Base-by-base conservation (phyloP, 35 echinoderm and acorn worm species). In the Anneissia japonica region DNA sequence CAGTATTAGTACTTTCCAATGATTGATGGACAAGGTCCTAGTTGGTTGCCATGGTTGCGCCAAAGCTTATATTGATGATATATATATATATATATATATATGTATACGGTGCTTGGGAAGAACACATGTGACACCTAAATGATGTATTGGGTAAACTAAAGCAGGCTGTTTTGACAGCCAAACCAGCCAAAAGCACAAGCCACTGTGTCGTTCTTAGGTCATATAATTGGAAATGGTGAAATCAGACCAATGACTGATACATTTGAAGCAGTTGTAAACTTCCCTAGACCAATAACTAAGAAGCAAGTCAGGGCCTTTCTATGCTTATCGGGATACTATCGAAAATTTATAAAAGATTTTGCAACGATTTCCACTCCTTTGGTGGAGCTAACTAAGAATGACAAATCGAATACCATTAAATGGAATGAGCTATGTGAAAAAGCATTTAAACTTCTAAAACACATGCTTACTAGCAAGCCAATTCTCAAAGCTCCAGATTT, bases 31-130 rank as follows among this genome's bases (percentile, higher is more conserved):
- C 23, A 33, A 75, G 9, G 73, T 75, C 9, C 73, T 75, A 33
- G 73, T 7, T 32, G 40, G 31, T 30, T 32, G 26, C 31, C 73
- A 32, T 75, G 73, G 31, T 7, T 43, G 14, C 40, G 40, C 40
- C 40, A 32, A 26, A 23, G 73, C 73, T 30, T 75, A 75, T 75
- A 75, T 75, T 75, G 73, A 75, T 75, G 73, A 75, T 75, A 75
- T 75, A 32, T 75, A 6, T 75, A 32, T 30, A 9, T 32, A n/a
- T 30, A 75, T 4, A 4, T 4, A 32, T 4, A 75, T n/a, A n/a
- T n/a, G n/a, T n/a, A n/a, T n/a, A n/a, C n/a, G n/a, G n/a, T n/a
- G n/a, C 73, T 30, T 75, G 73, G 73, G 73, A 75, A 26, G 73
- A 75, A n/a, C 73, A 75, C 31, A 4, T 75, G 3, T 9, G 3